Evolutionary conservation across 1,140 invertebrate genomes (phyloP).

Genomic region (Heterodera carotae): DNA sequence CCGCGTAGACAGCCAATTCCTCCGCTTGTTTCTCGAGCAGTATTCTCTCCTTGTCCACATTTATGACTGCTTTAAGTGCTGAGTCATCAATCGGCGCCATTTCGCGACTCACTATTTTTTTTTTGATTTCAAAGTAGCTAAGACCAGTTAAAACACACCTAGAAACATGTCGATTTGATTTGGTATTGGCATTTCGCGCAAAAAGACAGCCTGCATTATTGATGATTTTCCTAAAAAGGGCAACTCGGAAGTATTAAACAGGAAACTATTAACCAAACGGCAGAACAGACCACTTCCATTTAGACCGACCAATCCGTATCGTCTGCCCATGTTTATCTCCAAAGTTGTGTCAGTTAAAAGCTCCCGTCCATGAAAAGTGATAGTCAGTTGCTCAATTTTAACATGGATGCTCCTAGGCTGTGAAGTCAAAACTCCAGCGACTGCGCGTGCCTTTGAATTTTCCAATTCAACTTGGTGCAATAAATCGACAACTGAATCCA

Average conservation of each 20-base stretch:
- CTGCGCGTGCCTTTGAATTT: slow-evolving; percentile 87
- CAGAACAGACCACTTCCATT: slow-evolving; percentile 84
- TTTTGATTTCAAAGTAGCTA: not conserved
- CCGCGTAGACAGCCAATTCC: slow-evolving; percentile 79
- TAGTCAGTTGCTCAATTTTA: slow-evolving; percentile 94
- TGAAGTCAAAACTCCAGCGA: slow-evolving; percentile 88
- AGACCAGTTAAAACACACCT: slow-evolving; percentile 34
- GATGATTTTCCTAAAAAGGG: slow-evolving; percentile 81
- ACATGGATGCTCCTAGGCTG: slow-evolving; percentile 92
- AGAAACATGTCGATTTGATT: slow-evolving; percentile 97
- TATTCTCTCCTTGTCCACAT: slow-evolving; percentile 91
- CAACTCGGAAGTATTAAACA: slow-evolving; percentile 22
- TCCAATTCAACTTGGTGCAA: slow-evolving; percentile 81
- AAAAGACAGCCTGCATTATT: slow-evolving; percentile 83
- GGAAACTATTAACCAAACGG: not conserved
- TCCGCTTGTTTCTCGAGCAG: slow-evolving; percentile 90
- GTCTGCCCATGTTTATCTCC: slow-evolving; percentile 91
- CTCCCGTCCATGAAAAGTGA: slow-evolving; percentile 96
- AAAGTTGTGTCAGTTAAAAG: slow-evolving; percentile 90
- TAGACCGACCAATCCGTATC: slow-evolving; percentile 91
- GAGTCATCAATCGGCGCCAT: slow-evolving; percentile 87
- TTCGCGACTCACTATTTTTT: slow-evolving; percentile 77
- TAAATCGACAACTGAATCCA: slow-evolving; percentile 67
- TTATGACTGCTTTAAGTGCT: slow-evolving; percentile 93
- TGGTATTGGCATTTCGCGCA: slow-evolving; percentile 91